Evolutionary conservation across 2,888 invertebrate species (phyloP).

Genomic region (Pyrrhia umbra): DNA sequence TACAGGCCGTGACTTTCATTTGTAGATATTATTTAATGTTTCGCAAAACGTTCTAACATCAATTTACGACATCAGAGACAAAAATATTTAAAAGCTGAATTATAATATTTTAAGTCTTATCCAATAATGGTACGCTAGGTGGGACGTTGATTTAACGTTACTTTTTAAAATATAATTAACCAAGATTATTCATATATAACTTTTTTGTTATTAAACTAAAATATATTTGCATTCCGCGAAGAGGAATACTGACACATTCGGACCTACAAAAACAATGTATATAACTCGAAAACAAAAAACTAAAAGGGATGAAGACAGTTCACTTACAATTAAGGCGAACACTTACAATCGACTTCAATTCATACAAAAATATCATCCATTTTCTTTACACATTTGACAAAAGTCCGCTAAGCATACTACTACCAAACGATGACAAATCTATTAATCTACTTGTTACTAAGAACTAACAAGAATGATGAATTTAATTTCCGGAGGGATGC

Average conservation of each 20-base stretch:
- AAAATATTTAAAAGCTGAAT: conserved; percentile 60
- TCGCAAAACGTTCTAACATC: conserved; percentile 67
- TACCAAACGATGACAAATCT: conserved; percentile 64
- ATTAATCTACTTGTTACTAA: conserved; percentile 56
- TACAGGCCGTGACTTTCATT: conserved; percentile 66
- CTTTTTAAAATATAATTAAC: conserved; percentile 68
- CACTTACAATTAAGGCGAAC: conserved; percentile 79
- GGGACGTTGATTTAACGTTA: conserved; percentile 73
- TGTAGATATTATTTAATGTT: conserved; percentile 55
- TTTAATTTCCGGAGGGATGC: conserved; percentile 59
- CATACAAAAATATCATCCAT: conserved; percentile 89
- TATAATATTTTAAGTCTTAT: conserved; percentile 74
- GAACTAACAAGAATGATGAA: conserved; percentile 51
- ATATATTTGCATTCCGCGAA: conserved; percentile 39
- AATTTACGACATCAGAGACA: conserved; percentile 65
- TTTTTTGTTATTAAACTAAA: conserved; percentile 51
- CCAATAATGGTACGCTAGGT: conserved; percentile 86
- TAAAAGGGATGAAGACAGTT: conserved; percentile 58
- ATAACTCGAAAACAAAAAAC: conserved; percentile 36
- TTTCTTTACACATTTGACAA: conserved; percentile 84
- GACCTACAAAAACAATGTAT: conserved; percentile 36
- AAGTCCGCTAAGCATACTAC: conserved; percentile 82
- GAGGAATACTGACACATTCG: conserved; percentile 41
- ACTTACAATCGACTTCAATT: conserved; percentile 81
- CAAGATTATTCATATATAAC: conserved; percentile 60